phyloP scores from a whole-genome alignment of 1,140 invertebrate genomes.

The Drosophila hydei region DNA sequence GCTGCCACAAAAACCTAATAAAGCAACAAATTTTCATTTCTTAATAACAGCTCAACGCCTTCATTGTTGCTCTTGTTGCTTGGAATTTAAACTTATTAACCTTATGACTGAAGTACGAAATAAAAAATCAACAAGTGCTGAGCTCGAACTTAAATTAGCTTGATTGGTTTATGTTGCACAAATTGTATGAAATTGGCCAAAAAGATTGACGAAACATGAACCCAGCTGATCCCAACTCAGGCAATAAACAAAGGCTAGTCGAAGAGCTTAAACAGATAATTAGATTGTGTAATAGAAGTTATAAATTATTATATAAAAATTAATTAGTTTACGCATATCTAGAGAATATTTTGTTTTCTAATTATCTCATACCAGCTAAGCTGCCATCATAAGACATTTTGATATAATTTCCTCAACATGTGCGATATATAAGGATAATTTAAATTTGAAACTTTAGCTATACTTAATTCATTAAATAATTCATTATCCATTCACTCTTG shows the following conservation, averaged over 20 bases:
- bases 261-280: neutral
- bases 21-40: conserved; percentile 83
- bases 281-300: no score
- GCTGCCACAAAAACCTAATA: conserved; percentile 61
- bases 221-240: neutral
- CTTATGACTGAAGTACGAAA: conserved; percentile 49
- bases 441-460: no score
- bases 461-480: no score
- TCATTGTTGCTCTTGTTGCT: conserved; percentile 22
- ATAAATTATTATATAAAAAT: no score
- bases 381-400: no score
- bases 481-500: no score
- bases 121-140: conserved; percentile 67
- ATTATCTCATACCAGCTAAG: no score
- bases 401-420: no score
- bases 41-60: conserved; percentile 63
- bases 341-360: no score
- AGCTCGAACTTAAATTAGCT: conserved; percentile 32
- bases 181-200: conserved; percentile 34
- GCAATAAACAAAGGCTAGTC: neutral
- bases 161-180: conserved; percentile 33
- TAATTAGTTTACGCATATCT: no score
- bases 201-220: conserved; percentile 11
- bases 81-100: conserved; percentile 75
- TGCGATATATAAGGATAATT: no score